These are phyloP conservation scores for Rhynchotus rufescens DNA, from an alignment of 2,797 vertebrate genomes.

Conservation along the genomic window DNA sequence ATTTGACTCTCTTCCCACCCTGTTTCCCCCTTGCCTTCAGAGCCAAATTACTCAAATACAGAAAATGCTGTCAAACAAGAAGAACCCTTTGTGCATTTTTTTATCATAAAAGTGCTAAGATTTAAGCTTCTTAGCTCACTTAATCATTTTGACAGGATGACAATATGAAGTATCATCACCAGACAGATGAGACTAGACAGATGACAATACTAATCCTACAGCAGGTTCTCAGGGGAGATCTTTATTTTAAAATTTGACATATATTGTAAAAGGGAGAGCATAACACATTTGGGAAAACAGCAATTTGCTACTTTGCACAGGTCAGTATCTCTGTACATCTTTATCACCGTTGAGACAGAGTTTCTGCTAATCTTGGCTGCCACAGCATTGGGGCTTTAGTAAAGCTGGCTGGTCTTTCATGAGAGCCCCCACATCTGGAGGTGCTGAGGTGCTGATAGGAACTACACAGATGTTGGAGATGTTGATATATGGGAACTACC, in stretches of 20 bases:
- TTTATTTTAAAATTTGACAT: conserved; percentile 61
- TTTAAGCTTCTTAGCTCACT: conserved; percentile 46
- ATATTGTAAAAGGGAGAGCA: conserved; percentile 37
- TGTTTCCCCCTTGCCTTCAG: background rate
- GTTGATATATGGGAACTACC: conserved; percentile 39
- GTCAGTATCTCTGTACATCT: background rate
- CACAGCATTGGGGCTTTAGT: background rate
- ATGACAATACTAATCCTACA: conserved; percentile 68
- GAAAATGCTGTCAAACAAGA: conserved; percentile 19
- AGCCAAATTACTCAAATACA: conserved; percentile 14
- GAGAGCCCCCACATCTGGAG: conserved; percentile 17
- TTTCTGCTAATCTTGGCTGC: conserved; percentile 21
- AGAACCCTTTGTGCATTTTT: conserved; percentile 14
- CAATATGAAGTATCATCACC: conserved; percentile 36
- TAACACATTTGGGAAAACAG: conserved; percentile 36
- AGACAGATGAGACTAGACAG: conserved; percentile 49
- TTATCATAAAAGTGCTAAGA: conserved; percentile 51
- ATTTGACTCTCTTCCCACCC: background rate
- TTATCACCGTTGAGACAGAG: conserved; percentile 18
- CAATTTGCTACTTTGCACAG: conserved; percentile 1
- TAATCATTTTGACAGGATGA: conserved; percentile 71
- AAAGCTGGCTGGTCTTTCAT: conserved; percentile 8
- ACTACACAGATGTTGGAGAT: conserved; percentile 41
- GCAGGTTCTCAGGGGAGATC: conserved; percentile 50
- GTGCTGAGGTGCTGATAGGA: conserved; percentile 42